A percentile compares a stretch with the other conserved stretches of the same genome.
phyloP scores from a whole-genome alignment of 2,113 vertebrate genomes.

The Merops nubicus region DNA sequence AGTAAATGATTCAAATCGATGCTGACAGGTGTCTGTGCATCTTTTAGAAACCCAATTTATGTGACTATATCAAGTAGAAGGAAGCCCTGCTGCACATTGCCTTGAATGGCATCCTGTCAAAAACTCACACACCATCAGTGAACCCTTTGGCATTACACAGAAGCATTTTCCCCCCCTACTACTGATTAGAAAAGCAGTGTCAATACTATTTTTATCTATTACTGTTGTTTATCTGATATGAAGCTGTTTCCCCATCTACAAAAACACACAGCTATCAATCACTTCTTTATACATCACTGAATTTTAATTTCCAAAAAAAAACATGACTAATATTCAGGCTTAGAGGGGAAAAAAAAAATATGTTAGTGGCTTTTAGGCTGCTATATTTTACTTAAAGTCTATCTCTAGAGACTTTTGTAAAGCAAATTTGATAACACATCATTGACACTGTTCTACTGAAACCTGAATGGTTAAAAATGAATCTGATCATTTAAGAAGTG shows the following conservation, averaged over 20 bases:
- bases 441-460: not conserved
- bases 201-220: not conserved
- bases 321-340: constrained; percentile 4
- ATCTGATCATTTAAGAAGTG: not conserved
- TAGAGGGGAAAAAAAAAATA: not conserved
- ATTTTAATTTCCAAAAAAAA: constrained; percentile 36
- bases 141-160: not conserved
- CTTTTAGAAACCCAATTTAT: constrained; percentile 25
- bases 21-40: constrained; percentile 60
- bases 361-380: not conserved
- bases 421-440: not conserved
- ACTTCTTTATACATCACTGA: constrained; percentile 13
- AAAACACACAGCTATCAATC: constrained; percentile 1
- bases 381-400: not conserved
- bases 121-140: not conserved
- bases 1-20: not conserved
- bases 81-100: not conserved
- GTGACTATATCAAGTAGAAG: not conserved
- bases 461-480: not conserved
- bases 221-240: not conserved
- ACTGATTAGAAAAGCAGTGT: not conserved
- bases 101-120: not conserved
- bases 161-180: not conserved
- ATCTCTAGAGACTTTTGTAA: not conserved
- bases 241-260: not conserved